Evolutionary conservation across 2,113 vertebrate species (phyloP).

Genomic region (Miniopterus natalensis): DNA sequence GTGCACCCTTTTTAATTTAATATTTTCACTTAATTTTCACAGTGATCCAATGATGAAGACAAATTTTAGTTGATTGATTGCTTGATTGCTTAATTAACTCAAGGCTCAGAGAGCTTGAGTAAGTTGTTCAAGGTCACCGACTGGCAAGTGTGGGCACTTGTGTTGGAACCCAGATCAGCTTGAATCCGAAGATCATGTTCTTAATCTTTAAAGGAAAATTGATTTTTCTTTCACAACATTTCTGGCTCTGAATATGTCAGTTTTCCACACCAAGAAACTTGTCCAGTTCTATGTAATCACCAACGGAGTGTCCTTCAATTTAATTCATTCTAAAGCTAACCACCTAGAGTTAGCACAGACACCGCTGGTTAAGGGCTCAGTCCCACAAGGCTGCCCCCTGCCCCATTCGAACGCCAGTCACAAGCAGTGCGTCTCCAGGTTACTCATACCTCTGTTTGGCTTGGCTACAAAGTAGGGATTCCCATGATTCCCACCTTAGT

Average conservation of each 20-base stretch:
- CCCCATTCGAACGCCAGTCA: neutral
- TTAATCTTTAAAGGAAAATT: neutral
- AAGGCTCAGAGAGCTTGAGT: neutral
- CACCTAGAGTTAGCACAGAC: neutral
- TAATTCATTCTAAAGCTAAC: neutral
- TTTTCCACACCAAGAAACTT: neutral
- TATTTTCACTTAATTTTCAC: neutral
- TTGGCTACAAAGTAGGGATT: neutral
- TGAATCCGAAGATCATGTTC: neutral
- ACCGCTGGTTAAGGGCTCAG: neutral
- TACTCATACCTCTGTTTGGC: neutral
- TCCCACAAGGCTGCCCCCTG: neutral
- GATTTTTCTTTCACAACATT: neutral
- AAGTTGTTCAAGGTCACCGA: neutral
- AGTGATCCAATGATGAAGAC: neutral
- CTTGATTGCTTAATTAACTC: neutral
- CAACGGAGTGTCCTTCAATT: neutral
- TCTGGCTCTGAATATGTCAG: neutral
- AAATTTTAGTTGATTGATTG: neutral
- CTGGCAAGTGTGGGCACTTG: neutral
- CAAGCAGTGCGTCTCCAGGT: neutral
- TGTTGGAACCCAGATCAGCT: neutral
- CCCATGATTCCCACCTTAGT: neutral
- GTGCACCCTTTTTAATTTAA: neutral
- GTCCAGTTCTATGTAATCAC: neutral